Conservation (phyloP, 2,888 invertebrate species). For the Drosophila pseudotalamancana region DNA sequence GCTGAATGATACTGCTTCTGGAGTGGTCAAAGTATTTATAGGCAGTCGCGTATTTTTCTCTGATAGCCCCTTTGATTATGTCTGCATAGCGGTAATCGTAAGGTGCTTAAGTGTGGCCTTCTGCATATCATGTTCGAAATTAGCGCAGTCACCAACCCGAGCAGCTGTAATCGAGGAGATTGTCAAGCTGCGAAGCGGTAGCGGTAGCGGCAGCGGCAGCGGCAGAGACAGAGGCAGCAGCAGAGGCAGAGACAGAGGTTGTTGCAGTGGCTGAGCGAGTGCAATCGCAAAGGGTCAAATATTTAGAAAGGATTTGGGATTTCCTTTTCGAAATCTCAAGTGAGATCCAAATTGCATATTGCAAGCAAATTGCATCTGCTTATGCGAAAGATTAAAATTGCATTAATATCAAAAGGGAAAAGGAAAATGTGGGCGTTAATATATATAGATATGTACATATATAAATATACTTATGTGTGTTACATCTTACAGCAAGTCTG, state of each 20-base stretch:
- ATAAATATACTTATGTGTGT: too few species aligned
- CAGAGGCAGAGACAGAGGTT: neutral
- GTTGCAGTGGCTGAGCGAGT: too few species aligned
- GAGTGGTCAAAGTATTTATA: conserved; percentile 65
- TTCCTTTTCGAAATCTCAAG: conserved; percentile 30
- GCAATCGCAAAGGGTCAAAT: conserved; percentile 45
- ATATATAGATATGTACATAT: too few species aligned
- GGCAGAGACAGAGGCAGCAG: neutral
- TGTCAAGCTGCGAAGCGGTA: conserved; percentile 54
- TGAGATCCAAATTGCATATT: conserved; percentile 21
- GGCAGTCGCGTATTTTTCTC: conserved; percentile 46
- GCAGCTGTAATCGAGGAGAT: conserved; percentile 50
- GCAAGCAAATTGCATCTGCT: conserved; percentile 21
- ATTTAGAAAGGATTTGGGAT: conserved; percentile 76
- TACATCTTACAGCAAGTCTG: neutral
- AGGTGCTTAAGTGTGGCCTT: conserved; percentile 73
- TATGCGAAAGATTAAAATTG: conserved; percentile 4
- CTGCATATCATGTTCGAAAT: conserved; percentile 78
- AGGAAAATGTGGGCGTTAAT: neutral
- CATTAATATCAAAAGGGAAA: neutral
- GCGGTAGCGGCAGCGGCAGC: neutral
- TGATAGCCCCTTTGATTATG: conserved; percentile 47
- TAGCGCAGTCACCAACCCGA: conserved; percentile 70
- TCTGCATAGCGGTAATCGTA: conserved; percentile 47
- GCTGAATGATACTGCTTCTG: conserved; percentile 69